Evolutionary conservation across 2,888 invertebrate species (phyloP).

Genomic region (Cataglyphis cursor): DNA sequence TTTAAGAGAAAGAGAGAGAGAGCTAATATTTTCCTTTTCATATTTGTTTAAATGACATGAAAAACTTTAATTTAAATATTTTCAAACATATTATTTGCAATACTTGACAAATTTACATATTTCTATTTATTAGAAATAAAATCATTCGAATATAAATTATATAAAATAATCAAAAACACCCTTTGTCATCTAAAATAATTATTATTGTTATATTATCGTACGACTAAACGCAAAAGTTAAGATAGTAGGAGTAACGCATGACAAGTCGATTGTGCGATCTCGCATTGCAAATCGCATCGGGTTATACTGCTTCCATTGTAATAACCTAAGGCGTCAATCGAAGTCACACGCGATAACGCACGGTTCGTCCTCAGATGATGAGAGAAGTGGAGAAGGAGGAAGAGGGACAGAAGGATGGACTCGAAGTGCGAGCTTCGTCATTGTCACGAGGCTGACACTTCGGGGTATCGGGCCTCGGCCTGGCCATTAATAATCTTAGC

Average conservation of each 20-base stretch:
- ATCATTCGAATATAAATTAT: background rate
- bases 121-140: background rate
- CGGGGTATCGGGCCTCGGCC: conserved; percentile 65
- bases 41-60: background rate
- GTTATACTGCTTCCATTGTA: conserved; percentile 19
- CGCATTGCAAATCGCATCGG: conserved; percentile 10
- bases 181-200: background rate
- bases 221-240: background rate
- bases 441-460: conserved; percentile 77
- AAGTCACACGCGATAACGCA: conserved; percentile 46
- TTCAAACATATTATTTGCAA: background rate
- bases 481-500: conserved; percentile 79
- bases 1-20: background rate
- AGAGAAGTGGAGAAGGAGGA: conserved; percentile 13
- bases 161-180: background rate
- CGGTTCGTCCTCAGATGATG: background rate
- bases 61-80: background rate
- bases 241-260: background rate
- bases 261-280: conserved; percentile 6
- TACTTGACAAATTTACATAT: background rate
- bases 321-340: conserved; percentile 35
- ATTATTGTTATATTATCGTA: background rate
- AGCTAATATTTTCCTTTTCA: background rate
- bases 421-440: conserved; percentile 77
- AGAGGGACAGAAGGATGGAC: conserved; percentile 57